Conservation (phyloP, 1,140 invertebrate genomes). For the Druon quercuslanigerum region DNA sequence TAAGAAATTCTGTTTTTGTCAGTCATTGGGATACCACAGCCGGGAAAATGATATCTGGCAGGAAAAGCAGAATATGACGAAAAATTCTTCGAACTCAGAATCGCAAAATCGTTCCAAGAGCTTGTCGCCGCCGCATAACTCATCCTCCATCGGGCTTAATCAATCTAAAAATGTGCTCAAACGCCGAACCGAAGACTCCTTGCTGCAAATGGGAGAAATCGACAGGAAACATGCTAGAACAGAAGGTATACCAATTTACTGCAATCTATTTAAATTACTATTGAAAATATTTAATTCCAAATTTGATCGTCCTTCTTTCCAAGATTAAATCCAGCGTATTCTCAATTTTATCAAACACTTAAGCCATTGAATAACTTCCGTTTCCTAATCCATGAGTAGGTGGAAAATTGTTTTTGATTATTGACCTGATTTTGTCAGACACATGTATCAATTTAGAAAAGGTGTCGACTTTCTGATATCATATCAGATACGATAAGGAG, state of each 20-base stretch:
- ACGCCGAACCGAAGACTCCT: slow-evolving; percentile 60
- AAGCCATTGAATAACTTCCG: slow-evolving; percentile 9
- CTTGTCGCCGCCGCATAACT: slow-evolving; percentile 54
- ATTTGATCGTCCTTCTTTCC: no score
- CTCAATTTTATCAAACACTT: neutral
- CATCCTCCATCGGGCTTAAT: slow-evolving; percentile 44
- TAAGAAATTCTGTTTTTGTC: neutral
- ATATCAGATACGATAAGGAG: slow-evolving; percentile 26
- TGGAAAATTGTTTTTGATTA: slow-evolving; percentile 30
- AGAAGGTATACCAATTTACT: slow-evolving; percentile 54
- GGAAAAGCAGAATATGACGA: slow-evolving; percentile 61
- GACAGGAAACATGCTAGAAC: slow-evolving; percentile 65
- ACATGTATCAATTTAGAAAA: slow-evolving; percentile 11
- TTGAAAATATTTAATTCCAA: no score
- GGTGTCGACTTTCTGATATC: slow-evolving; percentile 4
- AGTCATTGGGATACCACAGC: slow-evolving; percentile 63
- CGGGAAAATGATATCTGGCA: slow-evolving; percentile 66
- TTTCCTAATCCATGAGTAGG: slow-evolving; percentile 17
- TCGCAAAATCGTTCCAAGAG: slow-evolving; percentile 57
- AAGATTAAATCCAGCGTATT: no score
- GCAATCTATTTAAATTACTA: no score
- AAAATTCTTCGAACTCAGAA: slow-evolving; percentile 56
- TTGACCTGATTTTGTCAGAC: neutral
- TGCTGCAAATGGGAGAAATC: slow-evolving; percentile 62
- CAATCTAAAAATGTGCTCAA: slow-evolving; percentile 54